Evolutionary conservation across 2,797 vertebrate genomes (phyloP), one percentile per base, ranked within the genome.

Genomic region (Epinephelus coioides): DNA sequence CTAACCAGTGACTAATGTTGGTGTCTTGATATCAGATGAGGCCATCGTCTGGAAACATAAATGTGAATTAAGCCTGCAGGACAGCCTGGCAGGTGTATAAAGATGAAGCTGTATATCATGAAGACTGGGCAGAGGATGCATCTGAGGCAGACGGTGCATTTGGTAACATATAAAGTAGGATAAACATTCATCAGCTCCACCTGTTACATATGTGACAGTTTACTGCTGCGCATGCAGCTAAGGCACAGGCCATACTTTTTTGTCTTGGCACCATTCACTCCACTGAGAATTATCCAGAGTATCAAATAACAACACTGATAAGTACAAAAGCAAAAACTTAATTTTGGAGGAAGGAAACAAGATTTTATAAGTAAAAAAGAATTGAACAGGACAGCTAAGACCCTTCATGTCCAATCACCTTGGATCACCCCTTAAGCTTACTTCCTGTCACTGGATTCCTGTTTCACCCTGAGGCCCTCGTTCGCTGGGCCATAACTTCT

Each of bases 331-430:
- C 17, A 63, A 59, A 57, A 53, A 71, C 17, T 1, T 56, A 40
- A 78, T 79, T 72, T 70, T 69, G 13, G 30, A n/a, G 5, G 61
- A 73, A 65, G 34, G 72, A 73, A 78, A 70, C 65, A 68, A 69
- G 25, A 69, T 86, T 79, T 77, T 84, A n/a, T 14, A 49, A 69
- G 72, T 72, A 38, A 73, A 66, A 79, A 60, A 30, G 23, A 74
- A 75, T 67, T 54, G 38, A 83, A 78, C 30, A 61, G 65, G 75
- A 84, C 67, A 84, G 83, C 75, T 25, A 56, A 68, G 78, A 88
- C 62, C 81, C 78, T 85, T 92, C 88, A 87, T 55, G 67, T 84
- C 78, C 70, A 66, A 91, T 94, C 84, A 84, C 86, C 80, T 88
- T 63, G 40, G 49, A 88, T 85, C 34, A 23, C 53, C 79, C 88